Evolutionary conservation across 1,140 invertebrate genomes (phyloP).

Genomic region (Pseudomyrmex concolor): DNA sequence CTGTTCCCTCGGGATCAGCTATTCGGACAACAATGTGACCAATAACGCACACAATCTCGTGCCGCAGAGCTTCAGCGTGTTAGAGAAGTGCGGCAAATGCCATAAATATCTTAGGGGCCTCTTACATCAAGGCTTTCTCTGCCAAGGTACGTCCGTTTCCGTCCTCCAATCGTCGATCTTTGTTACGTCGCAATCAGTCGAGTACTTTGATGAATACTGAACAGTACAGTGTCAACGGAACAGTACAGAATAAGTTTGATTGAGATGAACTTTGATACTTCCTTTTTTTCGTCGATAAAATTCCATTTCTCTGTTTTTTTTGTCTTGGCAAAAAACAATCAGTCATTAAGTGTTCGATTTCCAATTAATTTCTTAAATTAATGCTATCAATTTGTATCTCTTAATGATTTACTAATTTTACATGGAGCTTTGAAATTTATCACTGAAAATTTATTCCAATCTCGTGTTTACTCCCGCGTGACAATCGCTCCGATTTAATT

Average conservation of each 20-base stretch:
- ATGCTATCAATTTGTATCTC: background rate
- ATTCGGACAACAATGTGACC: slow-evolving; percentile 59
- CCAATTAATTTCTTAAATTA: background rate
- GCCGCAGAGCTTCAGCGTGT: slow-evolving; percentile 89
- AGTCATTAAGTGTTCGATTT: background rate
- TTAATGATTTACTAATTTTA: background rate
- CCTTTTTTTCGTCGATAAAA: background rate
- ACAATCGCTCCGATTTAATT: slow-evolving; percentile 3
- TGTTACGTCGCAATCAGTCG: background rate
- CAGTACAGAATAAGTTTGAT: background rate
- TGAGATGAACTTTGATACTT: background rate
- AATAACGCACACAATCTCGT: slow-evolving; percentile 85
- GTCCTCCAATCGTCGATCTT: background rate
- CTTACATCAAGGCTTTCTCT: slow-evolving; percentile 90
- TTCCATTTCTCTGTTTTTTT: too few species aligned
- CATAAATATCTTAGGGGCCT: slow-evolving; percentile 90
- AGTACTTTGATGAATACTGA: background rate
- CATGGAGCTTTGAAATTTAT: slow-evolving; percentile 1
- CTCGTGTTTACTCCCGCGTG: slow-evolving; percentile 23
- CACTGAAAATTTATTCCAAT: background rate
- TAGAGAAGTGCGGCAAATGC: slow-evolving; percentile 91
- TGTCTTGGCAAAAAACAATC: too few species aligned
- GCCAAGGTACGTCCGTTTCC: slow-evolving; percentile 87
- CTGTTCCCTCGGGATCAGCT: slow-evolving; percentile 59
- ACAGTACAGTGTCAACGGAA: too few species aligned